Percentiles rank a stretch among this genome's conserved stretches.
phyloP scores from a whole-genome alignment of 2,797 vertebrate genomes.

The Lutjanus argentimaculatus region DNA sequence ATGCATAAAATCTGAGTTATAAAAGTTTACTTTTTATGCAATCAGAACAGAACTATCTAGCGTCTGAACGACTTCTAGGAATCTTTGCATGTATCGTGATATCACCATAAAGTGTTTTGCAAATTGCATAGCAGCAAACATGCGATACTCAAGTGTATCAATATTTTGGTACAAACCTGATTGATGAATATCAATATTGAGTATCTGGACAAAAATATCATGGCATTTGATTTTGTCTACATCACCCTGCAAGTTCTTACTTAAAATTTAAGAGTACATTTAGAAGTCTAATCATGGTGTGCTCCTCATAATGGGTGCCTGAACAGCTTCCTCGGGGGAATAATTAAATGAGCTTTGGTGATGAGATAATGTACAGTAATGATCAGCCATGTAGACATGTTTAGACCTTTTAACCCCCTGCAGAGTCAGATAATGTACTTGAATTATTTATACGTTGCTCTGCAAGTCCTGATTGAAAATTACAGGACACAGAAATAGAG shows the following conservation, averaged over 20 bases:
- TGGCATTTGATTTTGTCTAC: no score
- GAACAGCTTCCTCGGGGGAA: neutral
- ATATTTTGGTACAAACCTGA: no score
- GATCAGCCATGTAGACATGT: neutral
- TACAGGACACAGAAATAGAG: neutral
- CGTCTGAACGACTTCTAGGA: no score
- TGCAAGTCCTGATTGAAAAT: neutral
- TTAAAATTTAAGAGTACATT: conserved; percentile 27
- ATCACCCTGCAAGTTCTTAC: neutral
- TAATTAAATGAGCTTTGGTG: conserved; percentile 31
- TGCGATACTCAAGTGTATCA: no score
- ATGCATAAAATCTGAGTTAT: no score
- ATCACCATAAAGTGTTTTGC: no score
- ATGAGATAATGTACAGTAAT: conserved; percentile 23
- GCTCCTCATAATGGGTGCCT: conserved; percentile 4
- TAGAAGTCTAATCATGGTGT: conserved; percentile 3
- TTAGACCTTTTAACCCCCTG: neutral
- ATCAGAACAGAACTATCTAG: no score
- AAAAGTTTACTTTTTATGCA: no score
- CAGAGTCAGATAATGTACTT: conserved; percentile 11
- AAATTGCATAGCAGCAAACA: no score
- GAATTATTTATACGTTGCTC: conserved; percentile 34
- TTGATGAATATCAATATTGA: no score
- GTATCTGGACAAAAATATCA: no score
- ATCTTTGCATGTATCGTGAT: no score